phyloP scores from a whole-genome alignment of 2,113 vertebrate species.

The Anarhynchus alexandrinus region DNA sequence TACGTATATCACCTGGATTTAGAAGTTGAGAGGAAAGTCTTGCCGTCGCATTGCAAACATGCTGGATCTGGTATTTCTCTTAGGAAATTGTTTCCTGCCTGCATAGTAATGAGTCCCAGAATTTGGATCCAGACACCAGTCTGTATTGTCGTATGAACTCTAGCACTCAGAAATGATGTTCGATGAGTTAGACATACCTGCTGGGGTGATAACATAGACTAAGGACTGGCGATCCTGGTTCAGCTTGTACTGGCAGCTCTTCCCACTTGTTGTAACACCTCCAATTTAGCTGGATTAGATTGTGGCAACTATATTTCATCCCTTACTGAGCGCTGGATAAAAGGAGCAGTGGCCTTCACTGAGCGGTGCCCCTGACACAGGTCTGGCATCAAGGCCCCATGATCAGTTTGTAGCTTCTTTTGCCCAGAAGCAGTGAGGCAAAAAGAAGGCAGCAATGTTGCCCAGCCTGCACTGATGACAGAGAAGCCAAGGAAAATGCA shows the following conservation, averaged over 20 bases:
- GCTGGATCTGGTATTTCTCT: not conserved
- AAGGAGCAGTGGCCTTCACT: not conserved
- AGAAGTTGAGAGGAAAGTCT: not conserved
- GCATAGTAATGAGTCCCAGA: not conserved
- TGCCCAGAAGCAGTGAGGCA: not conserved
- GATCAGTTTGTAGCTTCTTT: not conserved
- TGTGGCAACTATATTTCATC: not conserved
- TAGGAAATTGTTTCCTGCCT: not conserved
- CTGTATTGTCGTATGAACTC: not conserved
- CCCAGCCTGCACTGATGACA: not conserved
- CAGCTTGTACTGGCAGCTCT: not conserved
- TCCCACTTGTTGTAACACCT: not conserved
- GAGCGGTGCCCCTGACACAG: not conserved
- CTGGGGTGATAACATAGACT: not conserved
- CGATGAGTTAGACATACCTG: not conserved
- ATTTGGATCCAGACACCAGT: not conserved
- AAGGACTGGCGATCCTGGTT: not conserved
- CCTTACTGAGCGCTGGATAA: not conserved
- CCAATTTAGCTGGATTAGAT: not conserved
- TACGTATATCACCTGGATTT: not conserved
- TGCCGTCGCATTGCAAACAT: not conserved
- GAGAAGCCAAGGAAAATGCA: not conserved
- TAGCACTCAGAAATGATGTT: not conserved
- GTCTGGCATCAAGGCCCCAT: fast-evolving
- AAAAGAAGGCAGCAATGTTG: not conserved